These are phyloP conservation scores for Hyaena hyaena DNA, from an alignment of 2,113 vertebrate species.

Conservation along the genomic window DNA sequence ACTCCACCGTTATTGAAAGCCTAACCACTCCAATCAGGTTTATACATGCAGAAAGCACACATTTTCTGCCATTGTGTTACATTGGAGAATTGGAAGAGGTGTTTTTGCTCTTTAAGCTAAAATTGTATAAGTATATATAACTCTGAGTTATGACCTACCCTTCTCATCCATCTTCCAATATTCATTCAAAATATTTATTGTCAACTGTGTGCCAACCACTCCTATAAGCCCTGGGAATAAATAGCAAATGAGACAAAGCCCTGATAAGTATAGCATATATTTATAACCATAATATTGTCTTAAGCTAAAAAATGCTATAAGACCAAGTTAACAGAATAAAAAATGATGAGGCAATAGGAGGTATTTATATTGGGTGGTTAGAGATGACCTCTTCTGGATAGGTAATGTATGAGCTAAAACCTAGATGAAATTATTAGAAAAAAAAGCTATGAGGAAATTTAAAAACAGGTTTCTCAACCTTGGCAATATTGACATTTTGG, in stretches of 20 bases:
- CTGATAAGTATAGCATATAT: background rate
- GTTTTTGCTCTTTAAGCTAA: background rate
- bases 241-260: background rate
- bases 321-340: constrained; percentile 7
- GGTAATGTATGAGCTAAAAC: background rate
- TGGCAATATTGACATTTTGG: background rate
- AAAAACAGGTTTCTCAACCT: background rate
- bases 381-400: background rate
- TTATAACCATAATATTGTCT: background rate
- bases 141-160: background rate
- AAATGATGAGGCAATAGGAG: background rate
- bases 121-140: background rate
- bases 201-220: background rate
- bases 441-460: background rate
- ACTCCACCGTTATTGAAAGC: background rate
- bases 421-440: background rate
- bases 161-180: background rate
- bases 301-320: background rate
- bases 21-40: background rate
- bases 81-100: background rate
- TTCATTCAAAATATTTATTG: constrained; percentile 4
- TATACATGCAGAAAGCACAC: background rate
- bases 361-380: background rate
- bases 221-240: background rate
- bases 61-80: background rate